Evolutionary conservation across 1,140 invertebrate species (phyloP).

Genomic region (Protaetia brevitarsis): DNA sequence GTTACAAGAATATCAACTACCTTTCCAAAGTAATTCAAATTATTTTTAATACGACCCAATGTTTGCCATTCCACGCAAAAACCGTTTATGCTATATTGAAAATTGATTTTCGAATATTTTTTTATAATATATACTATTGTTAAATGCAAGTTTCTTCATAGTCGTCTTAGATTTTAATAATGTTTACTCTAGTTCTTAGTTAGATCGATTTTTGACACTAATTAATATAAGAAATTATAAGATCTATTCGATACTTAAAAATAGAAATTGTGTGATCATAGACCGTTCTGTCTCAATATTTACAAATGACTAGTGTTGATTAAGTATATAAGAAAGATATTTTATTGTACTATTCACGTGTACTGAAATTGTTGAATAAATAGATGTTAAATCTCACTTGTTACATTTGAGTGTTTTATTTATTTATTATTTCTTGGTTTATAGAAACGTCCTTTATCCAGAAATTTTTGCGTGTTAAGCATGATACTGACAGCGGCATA

Average conservation of each 20-base stretch:
- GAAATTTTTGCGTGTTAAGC: too few relatives aligned
- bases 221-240: not conserved
- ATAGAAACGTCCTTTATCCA: too few relatives aligned
- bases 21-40: too few relatives aligned
- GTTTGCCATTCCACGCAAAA: too few relatives aligned
- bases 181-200: not conserved
- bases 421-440: conserved; percentile 1
- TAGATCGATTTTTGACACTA: not conserved
- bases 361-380: conserved; percentile 22
- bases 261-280: not conserved
- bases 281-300: conserved; percentile 12
- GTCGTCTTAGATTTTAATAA: not conserved
- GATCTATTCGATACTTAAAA: conserved; percentile 15
- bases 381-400: conserved; percentile 20
- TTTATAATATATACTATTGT: not conserved
- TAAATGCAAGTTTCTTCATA: not conserved
- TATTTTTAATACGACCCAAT: too few relatives aligned
- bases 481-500: too few relatives aligned
- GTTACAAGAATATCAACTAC: too few relatives aligned
- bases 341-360: conserved; percentile 19
- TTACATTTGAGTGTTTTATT: conserved; percentile 20
- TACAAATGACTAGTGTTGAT: conserved; percentile 19
- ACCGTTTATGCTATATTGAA: too few relatives aligned
- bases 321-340: conserved; percentile 19
- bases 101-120: not conserved